Percentiles rank a stretch among this genome's conserved stretches.
These are phyloP conservation scores for Drosophila dives DNA, from an alignment of 2,888 invertebrate species.

Conservation along the genomic window DNA sequence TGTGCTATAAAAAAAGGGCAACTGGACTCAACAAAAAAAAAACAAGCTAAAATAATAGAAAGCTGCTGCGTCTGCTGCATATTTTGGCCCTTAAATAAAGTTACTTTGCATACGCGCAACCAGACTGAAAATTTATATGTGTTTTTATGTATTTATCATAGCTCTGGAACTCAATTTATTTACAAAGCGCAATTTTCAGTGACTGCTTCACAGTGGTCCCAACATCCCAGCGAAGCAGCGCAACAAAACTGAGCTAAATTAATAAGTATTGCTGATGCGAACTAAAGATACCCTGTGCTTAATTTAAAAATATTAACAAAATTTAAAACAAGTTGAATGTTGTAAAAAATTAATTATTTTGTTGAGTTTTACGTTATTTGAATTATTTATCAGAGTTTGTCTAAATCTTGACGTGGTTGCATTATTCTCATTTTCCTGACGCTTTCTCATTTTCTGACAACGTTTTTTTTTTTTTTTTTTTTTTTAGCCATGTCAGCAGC, in stretches of 20 bases:
- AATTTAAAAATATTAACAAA: background rate
- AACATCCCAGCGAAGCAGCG: conserved; percentile 34
- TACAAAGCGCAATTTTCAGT: conserved; percentile 64
- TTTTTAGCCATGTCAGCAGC: conserved; percentile 26
- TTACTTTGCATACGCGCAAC: conserved; percentile 69
- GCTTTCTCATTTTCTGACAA: conserved; percentile 4
- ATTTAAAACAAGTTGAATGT: background rate
- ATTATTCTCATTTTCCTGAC: conserved; percentile 15
- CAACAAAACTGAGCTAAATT: conserved; percentile 19
- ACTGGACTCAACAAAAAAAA: conserved; percentile 26
- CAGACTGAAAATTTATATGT: conserved; percentile 5
- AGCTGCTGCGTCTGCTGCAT: conserved; percentile 69
- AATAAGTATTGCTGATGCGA: background rate
- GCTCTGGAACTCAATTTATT: conserved; percentile 79
- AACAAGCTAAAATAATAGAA: conserved; percentile 72
- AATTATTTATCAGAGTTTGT: background rate
- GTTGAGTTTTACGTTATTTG: background rate
- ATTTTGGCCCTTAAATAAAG: conserved; percentile 75
- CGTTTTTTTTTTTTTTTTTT: conserved; percentile 34
- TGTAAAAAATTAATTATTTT: too few species aligned
- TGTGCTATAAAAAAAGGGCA: conserved; percentile 66
- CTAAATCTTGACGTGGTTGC: background rate
- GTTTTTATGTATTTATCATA: conserved; percentile 60
- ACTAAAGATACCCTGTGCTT: conserved; percentile 10
- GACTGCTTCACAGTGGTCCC: conserved; percentile 35